Conservation (phyloP, 2,888 invertebrate species). For the Rosalia funebris region DNA sequence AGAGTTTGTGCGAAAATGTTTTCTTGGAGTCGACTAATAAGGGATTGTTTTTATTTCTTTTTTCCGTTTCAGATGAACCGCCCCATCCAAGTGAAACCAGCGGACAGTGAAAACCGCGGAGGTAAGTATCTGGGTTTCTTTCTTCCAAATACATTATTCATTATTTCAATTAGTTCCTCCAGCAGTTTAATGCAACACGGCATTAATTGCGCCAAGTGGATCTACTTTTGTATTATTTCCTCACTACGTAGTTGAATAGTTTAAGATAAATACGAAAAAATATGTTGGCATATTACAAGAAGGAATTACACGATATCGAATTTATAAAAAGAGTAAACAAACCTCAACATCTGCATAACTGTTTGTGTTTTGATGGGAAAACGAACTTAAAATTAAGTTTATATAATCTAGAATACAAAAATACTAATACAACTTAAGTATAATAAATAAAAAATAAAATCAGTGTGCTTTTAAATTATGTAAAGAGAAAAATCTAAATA, state of each 20-base stretch:
- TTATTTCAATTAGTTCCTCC: slow-evolving; percentile 47
- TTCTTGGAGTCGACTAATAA: slow-evolving; percentile 27
- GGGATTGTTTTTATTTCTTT: slow-evolving; percentile 18
- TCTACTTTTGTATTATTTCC: slow-evolving; percentile 19
- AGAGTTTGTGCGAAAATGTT: slow-evolving; percentile 31
- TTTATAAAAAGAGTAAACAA: background rate
- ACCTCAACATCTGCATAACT: slow-evolving; percentile 4
- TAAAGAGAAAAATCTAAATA: too few species aligned
- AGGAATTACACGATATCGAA: background rate
- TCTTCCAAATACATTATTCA: slow-evolving; percentile 46
- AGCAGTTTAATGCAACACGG: slow-evolving; percentile 38
- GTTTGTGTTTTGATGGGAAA: background rate
- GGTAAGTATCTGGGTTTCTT: slow-evolving; percentile 71
- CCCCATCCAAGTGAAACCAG: slow-evolving; percentile 99
- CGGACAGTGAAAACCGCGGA: slow-evolving; percentile 99
- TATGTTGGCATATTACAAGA: background rate
- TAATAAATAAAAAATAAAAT: too few species aligned
- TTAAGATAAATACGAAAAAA: background rate
- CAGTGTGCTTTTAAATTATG: too few species aligned
- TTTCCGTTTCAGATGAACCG: slow-evolving; percentile 93
- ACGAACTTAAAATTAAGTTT: too few species aligned
- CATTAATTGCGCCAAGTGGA: slow-evolving; percentile 28
- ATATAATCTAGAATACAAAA: too few species aligned
- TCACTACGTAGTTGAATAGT: background rate
- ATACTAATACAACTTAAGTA: too few species aligned